Evolutionary conservation across 2,113 vertebrate genomes (phyloP).

Genomic region (Stictonetta naevosa): DNA sequence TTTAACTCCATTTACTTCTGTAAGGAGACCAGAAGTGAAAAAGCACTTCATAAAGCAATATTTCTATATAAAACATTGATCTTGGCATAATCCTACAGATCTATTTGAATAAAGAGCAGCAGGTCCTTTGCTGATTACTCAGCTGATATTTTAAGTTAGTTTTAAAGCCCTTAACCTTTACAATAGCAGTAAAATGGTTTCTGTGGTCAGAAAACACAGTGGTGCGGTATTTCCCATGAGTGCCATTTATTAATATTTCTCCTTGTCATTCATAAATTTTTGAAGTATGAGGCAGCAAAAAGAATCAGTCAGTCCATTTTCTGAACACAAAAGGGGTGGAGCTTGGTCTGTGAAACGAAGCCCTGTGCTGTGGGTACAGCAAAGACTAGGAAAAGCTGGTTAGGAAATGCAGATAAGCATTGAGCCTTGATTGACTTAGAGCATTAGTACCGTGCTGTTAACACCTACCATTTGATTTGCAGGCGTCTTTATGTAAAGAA

Average conservation of each 20-base stretch:
- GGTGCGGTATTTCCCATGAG: not conserved
- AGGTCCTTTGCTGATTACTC: not conserved
- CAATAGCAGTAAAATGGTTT: not conserved
- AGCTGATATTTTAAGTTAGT: not conserved
- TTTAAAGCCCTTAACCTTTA: conserved; percentile 12
- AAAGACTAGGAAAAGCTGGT: not conserved
- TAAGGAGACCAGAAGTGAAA: not conserved
- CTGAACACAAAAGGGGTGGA: not conserved
- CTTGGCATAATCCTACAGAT: not conserved
- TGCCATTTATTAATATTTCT: not conserved
- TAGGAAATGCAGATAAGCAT: not conserved
- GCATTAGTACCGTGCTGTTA: not conserved
- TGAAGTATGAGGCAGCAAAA: not conserved
- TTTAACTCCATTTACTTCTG: not conserved
- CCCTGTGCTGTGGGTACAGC: not conserved
- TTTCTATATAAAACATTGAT: not conserved
- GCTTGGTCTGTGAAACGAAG: not conserved
- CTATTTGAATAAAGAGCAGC: not conserved
- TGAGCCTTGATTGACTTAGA: not conserved
- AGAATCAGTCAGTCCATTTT: not conserved
- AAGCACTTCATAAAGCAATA: not conserved
- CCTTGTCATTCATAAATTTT: not conserved
- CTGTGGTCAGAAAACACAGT: not conserved
- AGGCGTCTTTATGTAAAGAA: not conserved
- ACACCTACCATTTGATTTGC: not conserved